These are phyloP conservation scores for Spinibarbus caldwelli DNA, from an alignment of 2,797 vertebrate species.

Conservation along the genomic window DNA sequence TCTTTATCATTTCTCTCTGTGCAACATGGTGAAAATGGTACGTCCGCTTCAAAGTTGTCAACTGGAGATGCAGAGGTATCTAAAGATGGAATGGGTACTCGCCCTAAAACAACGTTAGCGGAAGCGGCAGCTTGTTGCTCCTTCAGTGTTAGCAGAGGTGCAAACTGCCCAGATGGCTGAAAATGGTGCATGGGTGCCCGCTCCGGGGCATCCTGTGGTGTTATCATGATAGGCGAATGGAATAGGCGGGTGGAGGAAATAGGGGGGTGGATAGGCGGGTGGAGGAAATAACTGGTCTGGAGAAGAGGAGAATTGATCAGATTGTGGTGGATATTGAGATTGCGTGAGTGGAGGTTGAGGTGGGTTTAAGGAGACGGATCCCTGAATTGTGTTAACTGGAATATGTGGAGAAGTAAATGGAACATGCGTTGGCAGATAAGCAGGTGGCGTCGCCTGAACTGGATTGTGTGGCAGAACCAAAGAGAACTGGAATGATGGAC, in stretches of 20 bases:
- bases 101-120: constrained; percentile 6
- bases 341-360: constrained; percentile 34
- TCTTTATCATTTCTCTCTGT: constrained; percentile 25
- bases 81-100: constrained; percentile 1
- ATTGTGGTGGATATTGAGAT: constrained; percentile 39
- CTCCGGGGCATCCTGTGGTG: constrained; percentile 43
- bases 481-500: constrained; percentile 34
- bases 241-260: no score
- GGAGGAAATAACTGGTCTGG: constrained; percentile 47
- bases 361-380: constrained; percentile 33
- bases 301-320: constrained; percentile 41
- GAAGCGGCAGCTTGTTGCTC: constrained; percentile 54
- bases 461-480: constrained; percentile 33
- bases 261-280: no score
- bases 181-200: constrained; percentile 37
- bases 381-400: constrained; percentile 34
- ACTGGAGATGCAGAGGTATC: constrained; percentile 28
- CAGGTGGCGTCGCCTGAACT: constrained; percentile 7
- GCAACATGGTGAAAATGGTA: constrained; percentile 32
- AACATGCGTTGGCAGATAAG: constrained; percentile 38
- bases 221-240: constrained; percentile 44
- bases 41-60: constrained; percentile 33
- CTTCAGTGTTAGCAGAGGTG: constrained; percentile 55
- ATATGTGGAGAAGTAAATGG: constrained; percentile 34
- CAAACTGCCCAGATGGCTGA: constrained; percentile 48